Conservation (phyloP, 2,113 vertebrate genomes). For the Pelecanoides urinatrix region DNA sequence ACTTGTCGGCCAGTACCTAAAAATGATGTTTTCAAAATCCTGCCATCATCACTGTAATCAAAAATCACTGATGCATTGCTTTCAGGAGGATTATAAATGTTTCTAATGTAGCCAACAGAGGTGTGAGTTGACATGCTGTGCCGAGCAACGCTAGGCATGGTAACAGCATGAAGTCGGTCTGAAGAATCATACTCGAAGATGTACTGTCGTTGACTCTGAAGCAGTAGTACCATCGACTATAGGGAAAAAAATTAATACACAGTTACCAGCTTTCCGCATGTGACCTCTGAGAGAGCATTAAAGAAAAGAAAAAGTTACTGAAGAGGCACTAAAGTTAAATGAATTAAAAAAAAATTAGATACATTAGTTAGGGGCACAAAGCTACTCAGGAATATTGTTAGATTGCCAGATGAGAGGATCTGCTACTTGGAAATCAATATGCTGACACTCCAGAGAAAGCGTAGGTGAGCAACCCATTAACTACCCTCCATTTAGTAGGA, state of each 20-base stretch:
- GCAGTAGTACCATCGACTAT: slow-evolving; percentile 96
- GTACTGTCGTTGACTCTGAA: slow-evolving; percentile 97
- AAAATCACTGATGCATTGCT: slow-evolving; percentile 97
- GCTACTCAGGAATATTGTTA: neutral
- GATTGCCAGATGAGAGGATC: neutral
- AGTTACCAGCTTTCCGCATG: neutral
- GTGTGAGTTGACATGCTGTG: slow-evolving; percentile 98
- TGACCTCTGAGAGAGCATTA: neutral
- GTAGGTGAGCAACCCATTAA: neutral
- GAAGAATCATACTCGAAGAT: slow-evolving; percentile 95
- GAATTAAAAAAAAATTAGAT: neutral
- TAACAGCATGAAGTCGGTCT: slow-evolving; percentile 90
- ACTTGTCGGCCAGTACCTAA: slow-evolving; percentile 93
- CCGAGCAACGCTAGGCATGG: slow-evolving; percentile 97
- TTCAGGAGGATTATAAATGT: slow-evolving; percentile 95
- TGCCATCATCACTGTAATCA: slow-evolving; percentile 93
- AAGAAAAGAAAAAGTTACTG: neutral
- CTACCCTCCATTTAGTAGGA: neutral
- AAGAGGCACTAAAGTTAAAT: neutral
- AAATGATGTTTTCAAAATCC: slow-evolving; percentile 87
- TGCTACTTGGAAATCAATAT: neutral
- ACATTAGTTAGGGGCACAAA: neutral
- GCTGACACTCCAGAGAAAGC: neutral
- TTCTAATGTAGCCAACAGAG: slow-evolving; percentile 95
- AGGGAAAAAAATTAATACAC: neutral